Conservation (phyloP, 2,113 vertebrate species). For the Odontophorus gujanensis region DNA sequence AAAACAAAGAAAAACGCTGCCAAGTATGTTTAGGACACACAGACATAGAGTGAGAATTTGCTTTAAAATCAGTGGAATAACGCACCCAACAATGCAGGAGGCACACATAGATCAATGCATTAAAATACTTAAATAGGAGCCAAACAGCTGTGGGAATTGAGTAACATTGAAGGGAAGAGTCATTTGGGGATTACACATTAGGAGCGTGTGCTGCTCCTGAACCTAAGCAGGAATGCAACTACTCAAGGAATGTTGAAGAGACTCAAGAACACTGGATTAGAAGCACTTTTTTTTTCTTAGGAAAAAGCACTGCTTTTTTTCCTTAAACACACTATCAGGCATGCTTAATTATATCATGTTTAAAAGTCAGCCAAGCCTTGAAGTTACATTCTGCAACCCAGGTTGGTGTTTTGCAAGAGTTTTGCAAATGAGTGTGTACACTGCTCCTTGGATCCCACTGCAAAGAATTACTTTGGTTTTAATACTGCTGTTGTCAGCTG, state of each 20-base stretch:
- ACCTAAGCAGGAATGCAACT: neutral
- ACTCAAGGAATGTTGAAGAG: neutral
- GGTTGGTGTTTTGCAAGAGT: neutral
- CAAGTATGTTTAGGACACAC: neutral
- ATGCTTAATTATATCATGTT: constrained; percentile 36
- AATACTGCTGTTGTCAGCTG: neutral
- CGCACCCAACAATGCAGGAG: neutral
- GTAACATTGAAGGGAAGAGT: neutral
- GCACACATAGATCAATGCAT: neutral
- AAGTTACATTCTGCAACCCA: neutral
- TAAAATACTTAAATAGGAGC: neutral
- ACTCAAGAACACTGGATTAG: constrained; percentile 14
- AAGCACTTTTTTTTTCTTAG: too few species aligned
- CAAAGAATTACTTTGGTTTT: neutral
- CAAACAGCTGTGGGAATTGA: neutral
- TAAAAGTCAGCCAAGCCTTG: constrained; percentile 50
- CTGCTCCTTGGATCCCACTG: neutral
- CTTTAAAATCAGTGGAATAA: neutral
- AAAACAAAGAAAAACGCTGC: neutral
- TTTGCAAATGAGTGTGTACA: neutral
- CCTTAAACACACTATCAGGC: neutral
- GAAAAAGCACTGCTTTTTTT: too few species aligned
- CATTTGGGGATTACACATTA: neutral
- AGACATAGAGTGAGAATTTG: neutral
- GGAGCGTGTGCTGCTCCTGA: neutral